Conservation (phyloP, 2,888 invertebrate genomes). For the Autographa gamma region DNA sequence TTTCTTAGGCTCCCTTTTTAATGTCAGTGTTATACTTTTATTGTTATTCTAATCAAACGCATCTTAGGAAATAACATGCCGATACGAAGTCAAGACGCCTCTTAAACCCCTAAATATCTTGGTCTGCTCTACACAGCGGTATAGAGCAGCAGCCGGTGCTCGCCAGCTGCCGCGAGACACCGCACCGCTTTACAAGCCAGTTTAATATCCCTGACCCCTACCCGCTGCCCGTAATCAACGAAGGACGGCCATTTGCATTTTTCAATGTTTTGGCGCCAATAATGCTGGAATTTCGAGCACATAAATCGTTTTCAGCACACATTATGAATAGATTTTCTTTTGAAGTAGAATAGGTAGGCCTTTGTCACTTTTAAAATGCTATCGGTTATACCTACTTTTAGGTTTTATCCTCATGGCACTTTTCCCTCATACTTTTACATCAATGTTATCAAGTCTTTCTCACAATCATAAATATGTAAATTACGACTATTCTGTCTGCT, state of each 20-base stretch:
- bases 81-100: background rate
- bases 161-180: constrained; percentile 27
- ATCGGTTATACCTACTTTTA: background rate
- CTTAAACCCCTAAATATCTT: background rate
- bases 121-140: constrained; percentile 17
- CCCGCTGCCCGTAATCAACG: constrained; percentile 27
- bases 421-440: background rate
- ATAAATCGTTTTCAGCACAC: background rate
- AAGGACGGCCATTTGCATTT: constrained; percentile 40
- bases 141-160: background rate
- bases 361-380: background rate
- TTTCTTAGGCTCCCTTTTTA: too few relatives aligned
- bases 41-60: too few relatives aligned
- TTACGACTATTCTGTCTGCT: background rate
- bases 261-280: constrained; percentile 18
- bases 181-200: constrained; percentile 35
- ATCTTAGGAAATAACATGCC: too few relatives aligned
- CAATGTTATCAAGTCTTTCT: background rate
- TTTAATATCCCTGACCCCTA: constrained; percentile 43
- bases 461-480: background rate
- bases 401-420: too few relatives aligned
- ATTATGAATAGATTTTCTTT: constrained; percentile 1
- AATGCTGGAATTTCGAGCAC: constrained; percentile 6
- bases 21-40: too few relatives aligned
- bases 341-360: background rate